A percentile compares a stretch with the other conserved stretches of the same genome.
Conservation (phyloP, 2,888 invertebrate species). For the Seladonia tumulorum region DNA sequence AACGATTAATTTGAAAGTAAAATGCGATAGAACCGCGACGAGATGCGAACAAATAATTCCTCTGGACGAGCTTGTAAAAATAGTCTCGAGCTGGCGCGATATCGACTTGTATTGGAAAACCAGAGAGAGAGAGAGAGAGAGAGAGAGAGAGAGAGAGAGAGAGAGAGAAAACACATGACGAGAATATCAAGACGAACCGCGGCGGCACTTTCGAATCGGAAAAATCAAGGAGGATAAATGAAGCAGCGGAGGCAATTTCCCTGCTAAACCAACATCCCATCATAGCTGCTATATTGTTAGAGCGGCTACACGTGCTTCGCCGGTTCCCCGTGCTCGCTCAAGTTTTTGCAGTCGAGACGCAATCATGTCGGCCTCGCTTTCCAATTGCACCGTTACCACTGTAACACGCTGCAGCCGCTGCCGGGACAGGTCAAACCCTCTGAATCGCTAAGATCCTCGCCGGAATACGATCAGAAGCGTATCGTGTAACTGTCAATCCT, state of each 20-base stretch:
- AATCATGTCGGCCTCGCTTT: conserved; percentile 20
- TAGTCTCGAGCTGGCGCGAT: background rate
- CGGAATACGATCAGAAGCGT: background rate
- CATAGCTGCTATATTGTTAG: conserved; percentile 8
- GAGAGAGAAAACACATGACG: background rate
- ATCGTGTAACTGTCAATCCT: background rate
- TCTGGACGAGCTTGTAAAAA: background rate
- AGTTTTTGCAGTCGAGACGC: conserved; percentile 14
- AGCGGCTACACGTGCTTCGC: conserved; percentile 6
- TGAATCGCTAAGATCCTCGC: background rate
- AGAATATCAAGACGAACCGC: background rate
- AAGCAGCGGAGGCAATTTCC: background rate
- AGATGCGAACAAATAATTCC: background rate
- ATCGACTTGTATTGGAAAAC: background rate
- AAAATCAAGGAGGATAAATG: background rate
- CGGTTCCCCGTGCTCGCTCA: background rate
- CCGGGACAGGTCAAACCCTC: background rate
- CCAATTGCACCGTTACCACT: conserved; percentile 19
- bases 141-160: background rate
- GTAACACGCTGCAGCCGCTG: background rate
- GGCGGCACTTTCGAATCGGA: background rate
- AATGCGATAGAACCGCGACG: background rate
- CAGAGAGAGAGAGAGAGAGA: too few species aligned
- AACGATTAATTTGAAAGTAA: conserved; percentile 27
- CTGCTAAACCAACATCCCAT: conserved; percentile 4